Percentiles rank a stretch among this genome's conserved stretches.
phyloP scores from a whole-genome alignment of 2,113 vertebrate species.

The Oenanthe melanoleuca region DNA sequence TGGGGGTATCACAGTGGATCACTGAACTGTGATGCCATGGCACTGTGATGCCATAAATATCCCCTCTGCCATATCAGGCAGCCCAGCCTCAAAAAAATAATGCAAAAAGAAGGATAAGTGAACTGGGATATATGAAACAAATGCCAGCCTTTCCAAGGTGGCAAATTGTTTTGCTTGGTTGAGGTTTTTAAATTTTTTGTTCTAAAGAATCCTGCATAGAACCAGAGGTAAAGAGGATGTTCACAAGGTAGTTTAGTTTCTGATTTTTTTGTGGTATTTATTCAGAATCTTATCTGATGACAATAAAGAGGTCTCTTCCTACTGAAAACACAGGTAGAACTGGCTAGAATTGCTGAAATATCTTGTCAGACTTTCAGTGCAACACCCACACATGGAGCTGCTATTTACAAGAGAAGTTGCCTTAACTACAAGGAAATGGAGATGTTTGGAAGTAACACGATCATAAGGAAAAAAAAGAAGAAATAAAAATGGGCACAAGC shows the following conservation, averaged over 20 bases:
- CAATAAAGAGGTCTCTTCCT: background rate
- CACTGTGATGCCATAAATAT: background rate
- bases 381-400: background rate
- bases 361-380: background rate
- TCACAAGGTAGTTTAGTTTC: background rate
- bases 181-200: fast-evolving
- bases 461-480: background rate
- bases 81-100: background rate
- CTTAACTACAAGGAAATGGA: background rate
- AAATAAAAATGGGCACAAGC: background rate
- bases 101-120: background rate
- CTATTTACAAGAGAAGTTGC: background rate
- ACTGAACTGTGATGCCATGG: background rate
- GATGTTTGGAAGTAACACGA: background rate
- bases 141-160: background rate
- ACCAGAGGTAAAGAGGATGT: background rate
- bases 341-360: background rate
- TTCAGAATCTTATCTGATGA: background rate
- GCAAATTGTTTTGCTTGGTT: background rate
- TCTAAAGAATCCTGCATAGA: background rate
- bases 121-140: background rate
- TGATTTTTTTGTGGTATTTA: background rate
- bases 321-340: background rate
- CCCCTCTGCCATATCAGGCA: background rate
- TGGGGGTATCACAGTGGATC: background rate